phyloP scores from a whole-genome alignment of 2,888 invertebrate genomes.

The Drosophila sordidula region DNA sequence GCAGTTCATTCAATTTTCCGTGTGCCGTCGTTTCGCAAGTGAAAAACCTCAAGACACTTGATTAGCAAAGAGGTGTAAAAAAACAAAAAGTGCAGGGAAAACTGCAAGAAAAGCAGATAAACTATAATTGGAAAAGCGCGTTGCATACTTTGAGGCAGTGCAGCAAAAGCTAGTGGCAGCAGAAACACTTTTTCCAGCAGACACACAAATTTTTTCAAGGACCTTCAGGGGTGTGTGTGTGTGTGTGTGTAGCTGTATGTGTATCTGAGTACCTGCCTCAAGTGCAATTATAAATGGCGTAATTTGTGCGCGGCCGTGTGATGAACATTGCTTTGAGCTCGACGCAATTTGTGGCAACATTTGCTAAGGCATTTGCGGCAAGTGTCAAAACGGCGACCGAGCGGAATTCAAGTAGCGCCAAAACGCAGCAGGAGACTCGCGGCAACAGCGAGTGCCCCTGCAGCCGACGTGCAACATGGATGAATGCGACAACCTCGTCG shows the following conservation, averaged over 20 bases:
- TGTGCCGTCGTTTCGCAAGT: slow-evolving; percentile 60
- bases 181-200: slow-evolving; percentile 17
- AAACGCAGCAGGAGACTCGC: slow-evolving; percentile 67
- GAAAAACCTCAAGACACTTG: slow-evolving; percentile 40
- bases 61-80: background rate
- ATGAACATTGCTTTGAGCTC: slow-evolving; percentile 56
- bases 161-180: slow-evolving; percentile 10
- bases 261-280: slow-evolving; percentile 48
- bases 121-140: background rate
- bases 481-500: slow-evolving; percentile 85
- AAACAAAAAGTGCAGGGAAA: slow-evolving; percentile 21
- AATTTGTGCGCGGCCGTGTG: slow-evolving; percentile 66
- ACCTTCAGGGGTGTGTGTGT: slow-evolving; percentile 49
- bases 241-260: slow-evolving; percentile 19
- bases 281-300: slow-evolving; percentile 78
- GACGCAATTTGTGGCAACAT: slow-evolving; percentile 19
- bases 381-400: slow-evolving; percentile 50
- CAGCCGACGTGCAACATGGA: slow-evolving; percentile 84
- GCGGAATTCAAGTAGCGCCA: slow-evolving; percentile 48
- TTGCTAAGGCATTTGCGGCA: slow-evolving; percentile 24
- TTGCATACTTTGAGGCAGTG: slow-evolving; percentile 62
- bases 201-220: slow-evolving; percentile 66
- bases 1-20: slow-evolving; percentile 70
- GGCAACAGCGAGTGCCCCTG: slow-evolving; percentile 76
- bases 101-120: slow-evolving; percentile 6